Evolutionary conservation across 2,888 invertebrate genomes (phyloP), one percentile per base, ranked within the genome.

Genomic region (Drosophila testacea): DNA sequence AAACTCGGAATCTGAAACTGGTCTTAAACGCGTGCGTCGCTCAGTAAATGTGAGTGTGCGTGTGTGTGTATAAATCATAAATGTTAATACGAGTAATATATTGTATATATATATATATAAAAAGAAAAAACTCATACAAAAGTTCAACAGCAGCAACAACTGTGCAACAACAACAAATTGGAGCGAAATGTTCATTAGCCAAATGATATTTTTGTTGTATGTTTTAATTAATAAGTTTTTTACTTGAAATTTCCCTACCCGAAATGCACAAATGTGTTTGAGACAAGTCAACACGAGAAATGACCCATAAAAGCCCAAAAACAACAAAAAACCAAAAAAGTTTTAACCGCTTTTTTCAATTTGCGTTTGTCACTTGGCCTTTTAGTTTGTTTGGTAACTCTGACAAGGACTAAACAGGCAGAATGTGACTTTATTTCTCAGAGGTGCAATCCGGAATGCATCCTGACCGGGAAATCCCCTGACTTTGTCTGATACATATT

Each of bases 221-320:
- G 55, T 47, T 72, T 78, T 83, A 83, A 81, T 80, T 81, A 83
- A 81, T 81, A 69, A 78, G 68, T 73, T 77, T 67, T 67, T 75
- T 61, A 62, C 68, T 65, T 42, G 41, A 66, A 66, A 66, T 72
- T 73, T 70, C 60, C 39, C 38, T 28, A 28, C 27, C 50, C 70
- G 47, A 67, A 60, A 65, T 66, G 57, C 62, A 56, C 34, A 52
- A 65, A 68, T 77, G 75, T 59, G 60, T 54, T 57, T 34, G 47
- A 51, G 55, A 63, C 47, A 56, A 59, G 54, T 44, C 48, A 11
- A 44, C 57, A 48, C 48, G 42, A 22, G 44, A 34, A 69, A 50
- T 70, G 69, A 70, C 78, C 76, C 71, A 41, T 51, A 6, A 59
- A 36, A 59, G 13, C 11, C 47, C 36, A n/a, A 30, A 30, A 55